These are phyloP conservation scores for Tridacna gigas DNA, from an alignment of 2,888 invertebrate genomes.

Conservation along the genomic window DNA sequence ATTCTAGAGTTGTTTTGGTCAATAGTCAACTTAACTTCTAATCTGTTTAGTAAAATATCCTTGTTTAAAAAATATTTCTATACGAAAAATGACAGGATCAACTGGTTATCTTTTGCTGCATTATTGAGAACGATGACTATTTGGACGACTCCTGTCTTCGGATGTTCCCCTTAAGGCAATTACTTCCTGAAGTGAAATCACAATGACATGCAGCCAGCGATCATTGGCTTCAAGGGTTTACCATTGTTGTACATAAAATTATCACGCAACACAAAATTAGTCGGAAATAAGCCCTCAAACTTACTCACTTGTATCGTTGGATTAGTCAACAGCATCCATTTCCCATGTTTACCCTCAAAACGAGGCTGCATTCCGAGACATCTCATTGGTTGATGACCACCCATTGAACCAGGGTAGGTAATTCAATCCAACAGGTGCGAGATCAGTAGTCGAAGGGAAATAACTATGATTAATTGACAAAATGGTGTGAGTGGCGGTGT, in stretches of 20 bases:
- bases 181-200: too few relatives aligned
- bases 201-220: too few relatives aligned
- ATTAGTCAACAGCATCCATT: slow-evolving; percentile 40
- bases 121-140: not conserved
- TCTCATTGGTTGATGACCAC: slow-evolving; percentile 38
- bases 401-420: slow-evolving; percentile 7
- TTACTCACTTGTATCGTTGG: slow-evolving; percentile 42
- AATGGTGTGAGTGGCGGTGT: too few relatives aligned
- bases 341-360: slow-evolving; percentile 77
- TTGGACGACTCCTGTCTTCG: slow-evolving; percentile 12
- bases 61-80: too few relatives aligned
- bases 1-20: too few relatives aligned
- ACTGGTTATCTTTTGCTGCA: not conserved
- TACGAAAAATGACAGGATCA: not conserved
- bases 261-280: not conserved
- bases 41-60: too few relatives aligned
- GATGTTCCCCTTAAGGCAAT: not conserved
- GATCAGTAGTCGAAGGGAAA: slow-evolving; percentile 14
- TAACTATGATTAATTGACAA: not conserved
- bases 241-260: too few relatives aligned
- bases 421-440: slow-evolving; percentile 28
- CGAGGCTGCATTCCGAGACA: slow-evolving; percentile 64
- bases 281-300: slow-evolving; percentile 51
- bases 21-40: too few relatives aligned
- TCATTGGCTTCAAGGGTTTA: too few relatives aligned